A percentile compares a stretch with the other conserved stretches of the same genome.
Conservation (phyloP, 1,140 invertebrate genomes). For the Drosophila baimaii region DNA sequence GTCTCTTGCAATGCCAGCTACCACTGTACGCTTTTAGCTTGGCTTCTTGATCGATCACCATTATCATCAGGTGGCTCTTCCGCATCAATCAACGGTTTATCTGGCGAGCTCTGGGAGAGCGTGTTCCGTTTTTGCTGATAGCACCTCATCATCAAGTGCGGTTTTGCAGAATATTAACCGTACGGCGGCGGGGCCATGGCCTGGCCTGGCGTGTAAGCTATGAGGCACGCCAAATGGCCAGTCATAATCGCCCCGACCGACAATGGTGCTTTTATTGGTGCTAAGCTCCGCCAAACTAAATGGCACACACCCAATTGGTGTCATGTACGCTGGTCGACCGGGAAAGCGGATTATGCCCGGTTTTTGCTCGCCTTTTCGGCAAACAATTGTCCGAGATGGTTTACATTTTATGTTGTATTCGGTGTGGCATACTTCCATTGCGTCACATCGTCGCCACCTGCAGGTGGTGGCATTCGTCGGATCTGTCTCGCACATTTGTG, state of each 20-base stretch:
- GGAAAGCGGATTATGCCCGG: constrained; percentile 56
- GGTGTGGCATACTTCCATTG: constrained; percentile 74
- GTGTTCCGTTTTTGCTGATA: constrained; percentile 44
- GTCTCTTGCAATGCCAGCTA: neutral
- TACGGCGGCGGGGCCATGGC: neutral
- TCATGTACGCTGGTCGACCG: constrained; percentile 35
- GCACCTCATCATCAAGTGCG: constrained; percentile 36
- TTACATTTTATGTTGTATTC: constrained; percentile 33
- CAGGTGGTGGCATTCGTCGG: constrained; percentile 20
- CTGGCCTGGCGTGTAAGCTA: constrained; percentile 34
- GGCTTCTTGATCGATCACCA: constrained; percentile 54
- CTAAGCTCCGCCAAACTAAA: constrained; percentile 61
- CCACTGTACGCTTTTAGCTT: constrained; percentile 24
- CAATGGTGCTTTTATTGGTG: constrained; percentile 66
- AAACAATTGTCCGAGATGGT: constrained; percentile 43
- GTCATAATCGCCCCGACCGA: constrained; percentile 52
- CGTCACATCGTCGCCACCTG: constrained; percentile 62
- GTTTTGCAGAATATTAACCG: constrained; percentile 53
- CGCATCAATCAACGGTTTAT: constrained; percentile 64
- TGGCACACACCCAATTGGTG: constrained; percentile 61
- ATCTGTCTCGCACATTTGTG: constrained; percentile 29
- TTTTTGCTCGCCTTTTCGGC: constrained; percentile 40
- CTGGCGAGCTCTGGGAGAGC: constrained; percentile 13
- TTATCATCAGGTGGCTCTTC: constrained; percentile 58
- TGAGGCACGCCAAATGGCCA: constrained; percentile 33